These are phyloP conservation scores for Nesidiocoris tenuis DNA, from an alignment of 2,888 invertebrate species.

Conservation along the genomic window DNA sequence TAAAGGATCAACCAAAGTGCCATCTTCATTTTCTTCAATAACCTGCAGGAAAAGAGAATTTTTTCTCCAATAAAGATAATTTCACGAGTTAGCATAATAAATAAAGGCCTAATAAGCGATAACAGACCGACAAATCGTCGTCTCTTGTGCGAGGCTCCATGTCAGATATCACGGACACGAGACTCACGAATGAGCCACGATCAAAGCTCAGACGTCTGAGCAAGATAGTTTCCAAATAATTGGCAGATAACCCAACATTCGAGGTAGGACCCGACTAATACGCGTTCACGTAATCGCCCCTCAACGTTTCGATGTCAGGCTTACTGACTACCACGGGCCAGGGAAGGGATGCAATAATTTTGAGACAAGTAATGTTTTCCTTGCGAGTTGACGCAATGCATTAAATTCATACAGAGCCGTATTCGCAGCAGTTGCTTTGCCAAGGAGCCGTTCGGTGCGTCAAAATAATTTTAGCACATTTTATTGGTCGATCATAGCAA, in stretches of 20 bases:
- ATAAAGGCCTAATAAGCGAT: not conserved
- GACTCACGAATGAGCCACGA: not conserved
- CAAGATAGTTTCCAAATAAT: not conserved
- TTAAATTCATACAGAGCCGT: not conserved
- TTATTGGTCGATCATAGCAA: too few species aligned
- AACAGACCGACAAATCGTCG: conserved; percentile 6
- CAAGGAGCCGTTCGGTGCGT: too few species aligned
- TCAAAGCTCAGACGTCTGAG: not conserved
- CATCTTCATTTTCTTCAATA: conserved; percentile 29
- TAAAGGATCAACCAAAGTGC: conserved; percentile 55
- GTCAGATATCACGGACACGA: not conserved
- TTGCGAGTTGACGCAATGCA: too few species aligned
- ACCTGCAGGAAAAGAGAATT: not conserved
- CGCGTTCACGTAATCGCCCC: not conserved
- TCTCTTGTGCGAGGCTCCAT: conserved; percentile 24
- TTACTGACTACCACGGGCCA: too few species aligned
- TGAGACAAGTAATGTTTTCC: too few species aligned
- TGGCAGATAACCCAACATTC: not conserved
- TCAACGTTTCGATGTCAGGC: not conserved
- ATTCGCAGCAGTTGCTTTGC: too few species aligned
- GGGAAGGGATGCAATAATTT: too few species aligned
- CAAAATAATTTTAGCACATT: too few species aligned
- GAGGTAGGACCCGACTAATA: not conserved
- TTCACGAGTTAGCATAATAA: not conserved
- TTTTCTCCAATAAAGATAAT: too few species aligned